Conservation (phyloP, 1,140 invertebrate species). For the Portunus trituberculatus region DNA sequence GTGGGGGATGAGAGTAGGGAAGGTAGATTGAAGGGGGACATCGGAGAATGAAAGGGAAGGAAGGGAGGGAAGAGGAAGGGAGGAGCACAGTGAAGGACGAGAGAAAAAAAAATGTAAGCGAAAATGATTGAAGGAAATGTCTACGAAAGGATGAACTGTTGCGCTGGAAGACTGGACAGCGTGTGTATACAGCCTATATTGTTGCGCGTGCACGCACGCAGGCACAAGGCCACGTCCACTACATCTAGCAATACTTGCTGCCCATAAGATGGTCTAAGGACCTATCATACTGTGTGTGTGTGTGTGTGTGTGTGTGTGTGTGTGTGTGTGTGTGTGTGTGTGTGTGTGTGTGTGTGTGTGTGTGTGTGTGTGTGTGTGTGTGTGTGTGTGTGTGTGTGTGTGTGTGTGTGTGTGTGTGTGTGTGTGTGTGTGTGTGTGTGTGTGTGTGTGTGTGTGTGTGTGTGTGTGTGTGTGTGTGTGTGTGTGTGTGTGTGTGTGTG, state of each 20-base stretch:
- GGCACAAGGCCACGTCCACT: no score
- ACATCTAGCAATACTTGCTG: background rate
- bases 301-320: no score
- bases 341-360: no score
- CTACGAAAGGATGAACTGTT: background rate
- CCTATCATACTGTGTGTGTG: background rate
- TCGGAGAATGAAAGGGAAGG: background rate
- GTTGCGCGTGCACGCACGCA: no score
- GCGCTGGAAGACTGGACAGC: background rate
- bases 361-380: no score
- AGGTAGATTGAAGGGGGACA: background rate
- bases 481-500: no score
- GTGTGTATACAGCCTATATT: background rate
- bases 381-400: no score
- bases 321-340: no score
- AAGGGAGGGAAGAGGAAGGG: background rate
- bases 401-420: no score
- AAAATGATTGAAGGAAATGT: background rate
- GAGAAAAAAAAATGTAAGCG: background rate
- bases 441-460: no score
- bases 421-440: no score
- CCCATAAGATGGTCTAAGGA: background rate
- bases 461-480: no score
- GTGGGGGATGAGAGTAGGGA: background rate
- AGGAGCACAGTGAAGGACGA: background rate